Base-by-base conservation (phyloP, 2,113 vertebrate species). In the Cyprinodon variegatus region DNA sequence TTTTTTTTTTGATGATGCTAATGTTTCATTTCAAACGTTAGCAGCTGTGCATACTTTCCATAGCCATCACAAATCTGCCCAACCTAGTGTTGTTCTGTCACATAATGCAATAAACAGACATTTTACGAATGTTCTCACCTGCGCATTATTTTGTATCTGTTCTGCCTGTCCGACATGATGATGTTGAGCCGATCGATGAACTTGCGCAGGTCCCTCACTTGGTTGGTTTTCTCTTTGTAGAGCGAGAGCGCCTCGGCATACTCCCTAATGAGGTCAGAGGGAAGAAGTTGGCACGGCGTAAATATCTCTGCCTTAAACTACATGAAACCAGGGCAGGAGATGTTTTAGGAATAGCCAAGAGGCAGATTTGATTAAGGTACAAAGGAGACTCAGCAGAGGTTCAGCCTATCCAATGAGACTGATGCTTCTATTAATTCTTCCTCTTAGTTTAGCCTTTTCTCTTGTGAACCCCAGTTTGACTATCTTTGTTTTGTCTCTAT, bases 141-240 rank as follows among this genome's bases (percentile, higher is more conserved):
- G 46, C 95, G 91, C 89, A 98, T 95, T 0, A 93, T 92, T 57
- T 90, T 88, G 76, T 96, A 97, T 79, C 91, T 93, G 87, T 92
- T 95, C 78, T 94, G 95, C 82, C 96, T 92, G 80, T 96, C 93
- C 0, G 87, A 90, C 96, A 98, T 96, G 84, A 97, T 96, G 88
- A 95, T 91, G 36, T 96, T 95, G 67, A 97, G 77, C 1, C 65
- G 79, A 68, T 87, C 69, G 10, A 89, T 78, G 79, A 90, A 97
- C 79, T 81, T 95, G 90, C 92, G 96, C 85, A 97, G 92, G 81
- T 95, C 95, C 75, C 90, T 96, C 36, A 96, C 94, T 93, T 96
- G 96, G 83, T 85, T 93, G 86, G 94, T 94, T 84, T 96, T 94
- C 87, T 94, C 94, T 78, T 94, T 94, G 0, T 96, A 97, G 76